Conservation (phyloP, 2,888 invertebrate genomes). For the Hypolimnas misippus region DNA sequence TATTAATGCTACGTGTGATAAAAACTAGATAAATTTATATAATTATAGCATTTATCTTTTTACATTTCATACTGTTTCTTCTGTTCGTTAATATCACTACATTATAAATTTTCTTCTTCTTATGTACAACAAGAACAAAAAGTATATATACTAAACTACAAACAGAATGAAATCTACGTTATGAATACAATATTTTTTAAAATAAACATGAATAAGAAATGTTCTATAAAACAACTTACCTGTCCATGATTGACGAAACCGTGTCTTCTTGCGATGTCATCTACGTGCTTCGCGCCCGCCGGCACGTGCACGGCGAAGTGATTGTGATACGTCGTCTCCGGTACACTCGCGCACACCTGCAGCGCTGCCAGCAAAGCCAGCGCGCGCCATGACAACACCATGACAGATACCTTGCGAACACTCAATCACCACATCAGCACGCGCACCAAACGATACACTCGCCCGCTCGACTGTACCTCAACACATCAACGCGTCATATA, state of each 20-base stretch:
- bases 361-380: conserved; percentile 57
- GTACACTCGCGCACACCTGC: conserved; percentile 61
- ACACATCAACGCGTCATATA: conserved; percentile 28
- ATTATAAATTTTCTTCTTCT: too few species aligned
- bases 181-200: too few species aligned
- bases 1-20: too few species aligned
- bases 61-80: too few species aligned
- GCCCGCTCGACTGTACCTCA: conserved; percentile 28
- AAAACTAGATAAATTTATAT: too few species aligned
- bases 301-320: conserved; percentile 95
- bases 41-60: too few species aligned
- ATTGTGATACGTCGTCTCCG: conserved; percentile 87
- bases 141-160: too few species aligned
- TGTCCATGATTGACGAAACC: conserved; percentile 94
- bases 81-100: too few species aligned
- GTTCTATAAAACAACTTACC: conserved; percentile 83
- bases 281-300: conserved; percentile 88
- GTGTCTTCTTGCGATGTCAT: conserved; percentile 90
- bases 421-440: conserved; percentile 53
- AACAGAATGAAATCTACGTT: too few species aligned
- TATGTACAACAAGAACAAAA: too few species aligned
- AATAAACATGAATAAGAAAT: too few species aligned
- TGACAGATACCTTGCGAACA: conserved; percentile 54
- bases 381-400: conserved; percentile 73
- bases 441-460: conserved; percentile 20